Evolutionary conservation across 1,140 invertebrate species (phyloP), one percentile per base, ranked within the genome.

Genomic region (Samia ricini): DNA sequence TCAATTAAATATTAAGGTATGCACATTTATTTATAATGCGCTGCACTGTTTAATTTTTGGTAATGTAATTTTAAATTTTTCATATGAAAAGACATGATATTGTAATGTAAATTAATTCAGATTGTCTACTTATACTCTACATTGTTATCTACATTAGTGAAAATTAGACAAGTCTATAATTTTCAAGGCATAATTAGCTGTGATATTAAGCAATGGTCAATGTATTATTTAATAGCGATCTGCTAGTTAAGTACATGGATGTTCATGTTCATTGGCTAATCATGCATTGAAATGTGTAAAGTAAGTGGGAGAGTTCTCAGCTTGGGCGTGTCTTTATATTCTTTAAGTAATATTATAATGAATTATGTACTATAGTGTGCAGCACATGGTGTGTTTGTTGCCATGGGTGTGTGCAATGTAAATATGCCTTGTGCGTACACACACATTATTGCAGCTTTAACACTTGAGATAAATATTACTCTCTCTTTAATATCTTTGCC

Each of bases 401-500:
- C 80, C 69, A 64, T 83, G 76, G 80, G 85, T 88, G 88, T 88
- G 88, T 90, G 88, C 82, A 82, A 80, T 90, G 88, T 90, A 90
- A 88, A 90, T 90, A 88, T 88, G 88, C 88, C 88, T 81, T 66
- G 85, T 84, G 88, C 88, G 84, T 90, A 90, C 88, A 90, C 87
- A 89, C 88, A 88, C 85, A 79, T 85, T 83, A 81, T 88, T 88
- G 84, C 85, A 89, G 85, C 88, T 90, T 88, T 84, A 84, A 89
- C 88, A 90, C 88, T 83, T 86, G 81, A 82, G 79, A 86, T 88
- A 89, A 88, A 89, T 90, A 91, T 91, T 90, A 91, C 88, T 91
- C 89, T 91, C 89, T 91, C 89, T 91, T 91, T 89, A 90, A 91
- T 91, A 91, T 90, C 90, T 91, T 91, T 91, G 90, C 90, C 91